Evolutionary conservation across 2,797 vertebrate species (phyloP).

Genomic region (Danio albolineatus): DNA sequence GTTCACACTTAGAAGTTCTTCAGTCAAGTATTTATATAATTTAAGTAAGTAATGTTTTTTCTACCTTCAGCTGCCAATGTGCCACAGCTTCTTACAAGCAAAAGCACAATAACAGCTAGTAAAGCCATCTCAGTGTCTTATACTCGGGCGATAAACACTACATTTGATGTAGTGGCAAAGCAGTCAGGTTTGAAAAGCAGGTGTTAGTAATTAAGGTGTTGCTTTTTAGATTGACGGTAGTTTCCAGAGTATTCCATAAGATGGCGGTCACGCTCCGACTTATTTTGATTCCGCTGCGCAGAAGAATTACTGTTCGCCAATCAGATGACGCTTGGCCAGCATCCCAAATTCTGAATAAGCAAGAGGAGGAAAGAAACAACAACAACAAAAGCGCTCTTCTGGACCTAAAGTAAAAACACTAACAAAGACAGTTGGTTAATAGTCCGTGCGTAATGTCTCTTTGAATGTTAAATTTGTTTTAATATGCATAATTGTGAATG

Average conservation of each 20-base stretch:
- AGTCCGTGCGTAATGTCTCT: neutral
- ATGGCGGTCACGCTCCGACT: neutral
- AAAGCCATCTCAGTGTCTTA: slow-evolving; percentile 35
- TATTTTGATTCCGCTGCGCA: neutral
- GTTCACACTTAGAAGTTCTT: neutral
- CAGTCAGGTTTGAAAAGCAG: slow-evolving; percentile 9
- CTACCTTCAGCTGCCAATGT: slow-evolving; percentile 37
- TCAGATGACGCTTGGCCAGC: neutral
- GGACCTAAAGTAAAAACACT: neutral
- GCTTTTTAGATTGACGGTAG: neutral
- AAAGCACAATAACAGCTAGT: slow-evolving; percentile 14
- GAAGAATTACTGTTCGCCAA: neutral
- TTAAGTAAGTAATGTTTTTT: no score
- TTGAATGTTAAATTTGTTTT: neutral
- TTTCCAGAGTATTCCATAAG: neutral
- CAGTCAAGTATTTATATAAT: neutral
- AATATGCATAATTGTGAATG: neutral
- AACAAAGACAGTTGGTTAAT: neutral
- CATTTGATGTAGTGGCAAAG: slow-evolving; percentile 16
- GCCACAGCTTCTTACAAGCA: slow-evolving; percentile 1
- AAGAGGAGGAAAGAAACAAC: neutral
- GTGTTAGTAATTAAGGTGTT: slow-evolving; percentile 17
- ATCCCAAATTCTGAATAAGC: neutral
- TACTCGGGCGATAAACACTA: neutral
- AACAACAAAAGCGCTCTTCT: neutral